Evolutionary conservation across 2,113 vertebrate genomes (phyloP), one percentile per base, ranked within the genome.

Genomic region (Riparia riparia): DNA sequence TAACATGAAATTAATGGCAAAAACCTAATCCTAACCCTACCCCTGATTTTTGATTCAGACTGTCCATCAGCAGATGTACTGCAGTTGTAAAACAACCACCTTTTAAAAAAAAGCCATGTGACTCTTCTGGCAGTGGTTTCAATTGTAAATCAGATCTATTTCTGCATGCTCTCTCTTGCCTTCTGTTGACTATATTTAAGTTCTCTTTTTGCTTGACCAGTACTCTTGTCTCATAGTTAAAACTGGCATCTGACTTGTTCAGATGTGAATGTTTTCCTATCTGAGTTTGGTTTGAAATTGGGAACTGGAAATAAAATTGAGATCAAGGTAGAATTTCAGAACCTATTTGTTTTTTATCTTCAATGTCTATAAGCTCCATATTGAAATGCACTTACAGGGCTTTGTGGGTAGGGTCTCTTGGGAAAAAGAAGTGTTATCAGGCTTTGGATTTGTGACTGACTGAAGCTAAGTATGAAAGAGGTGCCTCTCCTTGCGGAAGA

Each of bases 81-180:
- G 14, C 22, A 37, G 78, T 5, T 51, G 32, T 8, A 51, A n/a
- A 64, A 26, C 3, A 22, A 11, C 5, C 29, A 26, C 2, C 1
- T 9, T 51, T 45, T 17, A 8, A 11, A 26, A 41, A 22, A 56
- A 19, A 2, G 2, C 2, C 4, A 2, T 28, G 2, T 44, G 6
- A 53, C 42, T 77, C 56, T 2, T 56, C 17, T 82, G 70, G 29
- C 11, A 57, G 9, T 34, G 3, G 2, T 70, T 82, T 73, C 22
- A 7, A 37, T 21, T 63, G 12, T n/a, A 81, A 78, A 60, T 22
- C 12, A 45, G 28, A 20, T 14, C 13, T 6, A 22, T 63, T 58
- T 17, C n/a, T 32, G 1, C 24, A 37, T 19, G 7, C 11, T 72
- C 53, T 68, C 21, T 60, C 29, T 56, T 82, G 17, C 25, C 28